These are phyloP conservation scores for Eustalomyia histrio DNA, from an alignment of 2,888 invertebrate species.

Conservation along the genomic window DNA sequence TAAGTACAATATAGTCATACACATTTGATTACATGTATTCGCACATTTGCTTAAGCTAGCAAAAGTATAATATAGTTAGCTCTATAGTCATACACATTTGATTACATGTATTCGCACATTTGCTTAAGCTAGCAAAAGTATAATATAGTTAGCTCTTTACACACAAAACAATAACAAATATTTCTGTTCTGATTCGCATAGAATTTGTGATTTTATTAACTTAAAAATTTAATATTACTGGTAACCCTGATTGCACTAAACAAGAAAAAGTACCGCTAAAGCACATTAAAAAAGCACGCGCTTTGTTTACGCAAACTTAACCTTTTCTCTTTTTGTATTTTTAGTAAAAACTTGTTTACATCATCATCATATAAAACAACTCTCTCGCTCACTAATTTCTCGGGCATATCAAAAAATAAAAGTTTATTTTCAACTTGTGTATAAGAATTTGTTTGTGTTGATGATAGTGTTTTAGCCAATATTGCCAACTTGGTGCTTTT, in stretches of 20 bases:
- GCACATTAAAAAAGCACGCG: constrained; percentile 34
- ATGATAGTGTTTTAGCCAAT: too few species aligned
- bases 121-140: too few species aligned
- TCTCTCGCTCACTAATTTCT: constrained; percentile 5
- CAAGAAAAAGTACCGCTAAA: constrained; percentile 61
- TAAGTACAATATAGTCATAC: too few species aligned
- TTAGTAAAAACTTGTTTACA: constrained; percentile 59
- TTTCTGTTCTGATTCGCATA: neutral
- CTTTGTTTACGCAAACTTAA: constrained; percentile 60
- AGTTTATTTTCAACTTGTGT: neutral
- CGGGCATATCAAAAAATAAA: neutral
- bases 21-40: too few species aligned
- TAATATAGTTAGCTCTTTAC: too few species aligned
- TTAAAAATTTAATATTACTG: neutral
- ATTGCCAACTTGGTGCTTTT: too few species aligned
- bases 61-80: too few species aligned
- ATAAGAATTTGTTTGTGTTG: neutral
- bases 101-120: too few species aligned
- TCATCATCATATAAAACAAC: constrained; percentile 34
- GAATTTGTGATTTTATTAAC: neutral
- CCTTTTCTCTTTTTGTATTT: constrained; percentile 42
- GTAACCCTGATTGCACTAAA: constrained; percentile 37
- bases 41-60: too few species aligned
- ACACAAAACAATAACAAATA: too few species aligned
- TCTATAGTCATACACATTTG: too few species aligned